Base-by-base conservation (phyloP, 2,888 invertebrate species). In the Drosophila neonasuta region DNA sequence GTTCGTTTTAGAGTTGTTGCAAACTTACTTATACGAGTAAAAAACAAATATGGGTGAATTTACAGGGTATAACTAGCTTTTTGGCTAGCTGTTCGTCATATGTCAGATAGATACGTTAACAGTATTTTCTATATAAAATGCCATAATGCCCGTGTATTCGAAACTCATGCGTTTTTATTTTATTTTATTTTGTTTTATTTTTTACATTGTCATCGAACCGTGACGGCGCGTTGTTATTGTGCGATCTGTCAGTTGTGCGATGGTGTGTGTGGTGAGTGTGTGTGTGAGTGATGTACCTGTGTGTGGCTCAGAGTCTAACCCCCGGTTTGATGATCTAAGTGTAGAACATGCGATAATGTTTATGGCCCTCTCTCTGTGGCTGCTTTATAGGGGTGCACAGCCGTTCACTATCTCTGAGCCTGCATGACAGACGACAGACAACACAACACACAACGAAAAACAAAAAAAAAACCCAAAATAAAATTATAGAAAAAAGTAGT, bases 321-420 rank as follows among this genome's bases (percentile, higher is more conserved):
- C 84, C 77, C 73, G 77, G 77, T 64, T 62, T 74, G 79, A 81
- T 84, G 84, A 84, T 82, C 82, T 82, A 84, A 84, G 84, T 84
- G 75, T 81, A 74, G 72, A 74, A 81, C 82, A 81, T 81, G 82
- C 79, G 84, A 84, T 82, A 82, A 82, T 84, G 71, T 81, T 79
- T 80, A 83, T 68, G 76, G 71, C 71, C 59, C 64, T 62, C 63
- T 64, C 63, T 48, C 66, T 54, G 36, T 56, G 36, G 46, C 62
- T 52, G 57, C 66, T 68, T 71, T 66, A 80, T 80, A 78, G 80
- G 80, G 84, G 80, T 80, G 83, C 70, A 74, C 65, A 69, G 60
- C 60, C 64, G 39, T 41, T 57, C 34, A 59, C 63, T 74, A 74
- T 71, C 75, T 71, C 75, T 29, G 64, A 79, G 81, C 81, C 81